Evolutionary conservation across 2,888 invertebrate species (phyloP).

Genomic region (Hypsopygia costalis): DNA sequence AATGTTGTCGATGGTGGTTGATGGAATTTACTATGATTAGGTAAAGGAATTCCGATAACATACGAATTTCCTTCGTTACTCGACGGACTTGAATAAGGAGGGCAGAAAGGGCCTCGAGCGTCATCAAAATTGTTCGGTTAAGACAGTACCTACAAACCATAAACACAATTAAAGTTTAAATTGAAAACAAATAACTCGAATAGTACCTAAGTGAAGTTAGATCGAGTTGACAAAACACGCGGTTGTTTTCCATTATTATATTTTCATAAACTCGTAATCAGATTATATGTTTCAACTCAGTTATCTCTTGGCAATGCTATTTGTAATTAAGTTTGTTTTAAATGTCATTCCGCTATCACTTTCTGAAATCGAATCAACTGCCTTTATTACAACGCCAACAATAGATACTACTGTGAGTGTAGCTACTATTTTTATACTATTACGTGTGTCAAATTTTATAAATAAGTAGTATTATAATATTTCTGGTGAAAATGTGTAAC

Average conservation of each 20-base stretch:
- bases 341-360: neutral
- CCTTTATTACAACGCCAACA: no score
- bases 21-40: no score
- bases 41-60: no score
- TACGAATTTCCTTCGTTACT: no score
- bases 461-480: no score
- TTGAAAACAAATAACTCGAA: constrained; percentile 6
- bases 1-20: no score
- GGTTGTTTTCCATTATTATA: constrained; percentile 4
- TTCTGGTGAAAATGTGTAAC: no score
- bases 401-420: no score
- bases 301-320: constrained; percentile 8
- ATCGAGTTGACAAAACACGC: constrained; percentile 3
- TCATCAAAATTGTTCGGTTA: neutral
- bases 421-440: no score
- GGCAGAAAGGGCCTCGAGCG: neutral
- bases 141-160: neutral
- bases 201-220: constrained; percentile 4
- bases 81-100: no score
- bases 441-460: no score
- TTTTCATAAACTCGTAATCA: constrained; percentile 7
- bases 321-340: constrained; percentile 9
- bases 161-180: constrained; percentile 1
- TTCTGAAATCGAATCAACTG: neutral
- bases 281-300: constrained; percentile 4